These are phyloP conservation scores for Helostoma temminkii DNA, from an alignment of 2,797 vertebrate species.

Conservation along the genomic window DNA sequence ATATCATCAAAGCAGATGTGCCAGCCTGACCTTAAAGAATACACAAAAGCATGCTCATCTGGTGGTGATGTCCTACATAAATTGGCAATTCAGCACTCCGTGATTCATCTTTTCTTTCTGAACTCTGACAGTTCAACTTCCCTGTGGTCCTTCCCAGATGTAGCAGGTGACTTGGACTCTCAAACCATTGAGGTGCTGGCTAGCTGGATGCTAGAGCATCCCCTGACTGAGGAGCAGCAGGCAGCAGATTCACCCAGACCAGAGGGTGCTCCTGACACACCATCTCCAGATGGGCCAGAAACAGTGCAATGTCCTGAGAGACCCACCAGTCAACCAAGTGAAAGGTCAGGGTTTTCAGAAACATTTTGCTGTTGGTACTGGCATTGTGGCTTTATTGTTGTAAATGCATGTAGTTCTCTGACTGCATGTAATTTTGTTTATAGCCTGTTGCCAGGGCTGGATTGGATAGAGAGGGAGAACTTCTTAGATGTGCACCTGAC, in stretches of 20 bases:
- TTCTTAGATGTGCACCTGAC: constrained; percentile 88
- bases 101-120: constrained; percentile 48
- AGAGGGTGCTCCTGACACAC: constrained; percentile 73
- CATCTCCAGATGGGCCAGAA: constrained; percentile 85
- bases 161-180: constrained; percentile 85
- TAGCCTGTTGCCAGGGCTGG: constrained; percentile 85
- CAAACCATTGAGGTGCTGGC: constrained; percentile 86
- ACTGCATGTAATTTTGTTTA: constrained; percentile 29
- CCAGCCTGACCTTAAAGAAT: constrained; percentile 16
- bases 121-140: constrained; percentile 57
- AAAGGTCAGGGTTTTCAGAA: constrained; percentile 73
- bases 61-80: constrained; percentile 42
- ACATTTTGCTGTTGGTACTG: neutral
- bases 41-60: constrained; percentile 16
- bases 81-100: constrained; percentile 27
- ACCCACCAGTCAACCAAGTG: constrained; percentile 79
- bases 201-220: constrained; percentile 90
- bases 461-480: constrained; percentile 88
- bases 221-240: constrained; percentile 83
- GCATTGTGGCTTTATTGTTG: neutral
- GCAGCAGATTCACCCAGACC: constrained; percentile 55
- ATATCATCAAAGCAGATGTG: constrained; percentile 28
- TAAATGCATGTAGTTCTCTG: neutral
- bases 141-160: constrained; percentile 76
- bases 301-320: constrained; percentile 86